Percentiles rank a stretch among this genome's conserved stretches.
phyloP scores from a whole-genome alignment of 2,888 invertebrate species.

The Heliconius sara region DNA sequence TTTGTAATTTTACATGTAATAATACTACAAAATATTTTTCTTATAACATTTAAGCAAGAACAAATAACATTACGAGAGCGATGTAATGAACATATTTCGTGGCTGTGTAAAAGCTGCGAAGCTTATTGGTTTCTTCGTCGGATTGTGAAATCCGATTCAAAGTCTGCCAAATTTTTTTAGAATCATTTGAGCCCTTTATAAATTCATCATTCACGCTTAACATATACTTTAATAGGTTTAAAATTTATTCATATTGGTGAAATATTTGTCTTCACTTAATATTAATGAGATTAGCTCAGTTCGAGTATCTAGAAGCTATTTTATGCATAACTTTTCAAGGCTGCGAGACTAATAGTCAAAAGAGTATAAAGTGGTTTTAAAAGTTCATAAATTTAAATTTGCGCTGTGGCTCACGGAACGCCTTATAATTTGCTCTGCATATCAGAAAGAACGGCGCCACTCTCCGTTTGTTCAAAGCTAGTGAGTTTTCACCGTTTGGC shows the following conservation, averaged over 20 bases:
- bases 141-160: background rate
- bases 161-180: no score
- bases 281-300: slow-evolving; percentile 28
- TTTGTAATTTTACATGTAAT: background rate
- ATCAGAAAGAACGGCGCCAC: slow-evolving; percentile 60
- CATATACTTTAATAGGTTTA: background rate
- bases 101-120: background rate
- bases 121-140: background rate
- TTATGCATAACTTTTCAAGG: slow-evolving; percentile 30
- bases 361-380: slow-evolving; percentile 62
- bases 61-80: background rate
- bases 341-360: slow-evolving; percentile 56
- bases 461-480: slow-evolving; percentile 59
- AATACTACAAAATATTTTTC: background rate
- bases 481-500: slow-evolving; percentile 67
- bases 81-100: background rate
- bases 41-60: background rate
- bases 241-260: background rate
- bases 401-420: slow-evolving; percentile 56
- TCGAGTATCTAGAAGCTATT: slow-evolving; percentile 18
- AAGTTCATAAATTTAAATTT: slow-evolving; percentile 69
- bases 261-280: slow-evolving; percentile 23
- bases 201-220: background rate
- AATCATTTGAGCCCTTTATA: background rate
- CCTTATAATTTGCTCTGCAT: slow-evolving; percentile 68